phyloP scores from a whole-genome alignment of 1,140 invertebrate species.

The Diabrotica virgifera region DNA sequence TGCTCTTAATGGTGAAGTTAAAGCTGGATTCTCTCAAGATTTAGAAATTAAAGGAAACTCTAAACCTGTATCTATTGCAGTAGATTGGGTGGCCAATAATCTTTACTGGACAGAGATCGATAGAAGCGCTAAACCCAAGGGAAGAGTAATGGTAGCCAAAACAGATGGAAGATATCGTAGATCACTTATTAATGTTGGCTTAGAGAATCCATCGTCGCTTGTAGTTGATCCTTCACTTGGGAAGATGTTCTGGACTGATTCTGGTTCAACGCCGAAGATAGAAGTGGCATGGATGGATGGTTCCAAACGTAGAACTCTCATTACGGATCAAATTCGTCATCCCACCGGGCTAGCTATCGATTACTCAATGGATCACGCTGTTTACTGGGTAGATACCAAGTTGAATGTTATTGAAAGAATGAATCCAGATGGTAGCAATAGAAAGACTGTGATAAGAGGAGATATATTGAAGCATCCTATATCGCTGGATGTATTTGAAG shows the following conservation, averaged over 20 bases:
- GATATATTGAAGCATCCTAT: slow-evolving; percentile 76
- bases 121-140: slow-evolving; percentile 65
- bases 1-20: slow-evolving; percentile 69
- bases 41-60: slow-evolving; percentile 77
- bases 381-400: slow-evolving; percentile 97
- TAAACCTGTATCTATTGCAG: slow-evolving; percentile 78
- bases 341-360: slow-evolving; percentile 90
- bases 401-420: slow-evolving; percentile 90
- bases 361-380: slow-evolving; percentile 79
- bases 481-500: slow-evolving; percentile 91
- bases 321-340: slow-evolving; percentile 72
- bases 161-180: slow-evolving; percentile 86
- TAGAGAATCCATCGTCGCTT: slow-evolving; percentile 82
- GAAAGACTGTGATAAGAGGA: slow-evolving; percentile 71
- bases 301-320: slow-evolving; percentile 73
- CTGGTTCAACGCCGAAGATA: slow-evolving; percentile 78
- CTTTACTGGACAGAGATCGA: slow-evolving; percentile 93
- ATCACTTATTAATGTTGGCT: slow-evolving; percentile 65
- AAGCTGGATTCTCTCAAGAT: slow-evolving; percentile 84
- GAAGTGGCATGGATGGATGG: slow-evolving; percentile 96
- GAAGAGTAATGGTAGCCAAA: slow-evolving; percentile 81
- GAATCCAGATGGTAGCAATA: slow-evolving; percentile 74
- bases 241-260: slow-evolving; percentile 87
- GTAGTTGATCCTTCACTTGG: slow-evolving; percentile 85
- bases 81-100: slow-evolving; percentile 91